Percentiles rank a stretch among this genome's conserved stretches.
These are phyloP conservation scores for Mellivora capensis DNA, from an alignment of 2,113 vertebrate species.

Conservation along the genomic window DNA sequence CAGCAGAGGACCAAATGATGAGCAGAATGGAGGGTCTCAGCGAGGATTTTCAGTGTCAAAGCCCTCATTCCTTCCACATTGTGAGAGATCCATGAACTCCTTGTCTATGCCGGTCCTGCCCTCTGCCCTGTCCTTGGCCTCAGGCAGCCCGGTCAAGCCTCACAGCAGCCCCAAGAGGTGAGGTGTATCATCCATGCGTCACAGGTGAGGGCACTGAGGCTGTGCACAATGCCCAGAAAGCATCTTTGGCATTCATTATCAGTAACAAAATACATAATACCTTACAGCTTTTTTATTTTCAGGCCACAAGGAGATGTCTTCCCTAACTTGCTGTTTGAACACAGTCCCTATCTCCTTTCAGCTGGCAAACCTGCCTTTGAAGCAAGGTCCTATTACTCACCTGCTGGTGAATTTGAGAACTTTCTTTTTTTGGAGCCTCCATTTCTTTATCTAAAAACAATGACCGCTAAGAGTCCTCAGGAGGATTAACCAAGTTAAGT, in stretches of 20 bases:
- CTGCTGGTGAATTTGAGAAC: background rate
- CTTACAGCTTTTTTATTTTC: background rate
- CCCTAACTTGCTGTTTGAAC: background rate
- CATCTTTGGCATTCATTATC: background rate
- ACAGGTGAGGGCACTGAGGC: background rate
- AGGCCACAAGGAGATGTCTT: background rate
- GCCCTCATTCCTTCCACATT: background rate
- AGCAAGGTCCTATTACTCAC: background rate
- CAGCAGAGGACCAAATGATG: background rate
- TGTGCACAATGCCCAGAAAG: background rate
- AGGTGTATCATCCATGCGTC: background rate
- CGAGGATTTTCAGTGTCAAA: background rate
- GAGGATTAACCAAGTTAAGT: background rate
- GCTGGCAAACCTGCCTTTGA: background rate
- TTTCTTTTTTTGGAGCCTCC: background rate
- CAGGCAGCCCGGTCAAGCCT: background rate
- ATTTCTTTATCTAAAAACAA: background rate
- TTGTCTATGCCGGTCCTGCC: rapidly evolving
- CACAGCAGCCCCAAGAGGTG: rapidly evolving
- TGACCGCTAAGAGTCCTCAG: background rate
- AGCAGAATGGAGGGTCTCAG: background rate
- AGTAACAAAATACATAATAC: background rate
- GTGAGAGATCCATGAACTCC: background rate
- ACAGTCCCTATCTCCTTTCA: background rate
- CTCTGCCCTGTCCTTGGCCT: background rate